A percentile compares a stretch with the other conserved stretches of the same genome.
Conservation (phyloP, 2,888 invertebrate species). For the Agriotes lineatus region DNA sequence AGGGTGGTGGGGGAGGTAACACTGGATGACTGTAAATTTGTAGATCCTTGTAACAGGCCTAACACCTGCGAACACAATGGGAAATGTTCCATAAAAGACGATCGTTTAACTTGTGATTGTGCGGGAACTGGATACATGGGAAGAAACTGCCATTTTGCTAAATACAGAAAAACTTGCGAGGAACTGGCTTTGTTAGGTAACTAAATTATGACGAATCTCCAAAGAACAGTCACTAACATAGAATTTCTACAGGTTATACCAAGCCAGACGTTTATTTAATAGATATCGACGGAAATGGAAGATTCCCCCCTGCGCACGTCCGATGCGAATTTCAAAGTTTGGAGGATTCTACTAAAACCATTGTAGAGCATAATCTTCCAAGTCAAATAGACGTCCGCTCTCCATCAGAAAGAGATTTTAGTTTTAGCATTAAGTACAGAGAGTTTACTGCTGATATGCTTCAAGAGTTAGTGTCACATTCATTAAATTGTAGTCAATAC, state of each 20-base stretch:
- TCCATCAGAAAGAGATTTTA: constrained; percentile 82
- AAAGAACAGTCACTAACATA: not conserved
- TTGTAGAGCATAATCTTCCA: constrained; percentile 91
- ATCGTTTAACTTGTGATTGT: constrained; percentile 90
- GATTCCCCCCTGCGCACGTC: constrained; percentile 91
- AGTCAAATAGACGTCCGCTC: constrained; percentile 91
- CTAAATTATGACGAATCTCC: not conserved
- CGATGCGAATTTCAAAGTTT: constrained; percentile 92
- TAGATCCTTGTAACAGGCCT: constrained; percentile 89
- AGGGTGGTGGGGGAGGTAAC: constrained; percentile 90
- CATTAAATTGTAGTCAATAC: constrained; percentile 88
- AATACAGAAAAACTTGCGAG: constrained; percentile 92
- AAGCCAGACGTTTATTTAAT: constrained; percentile 92
- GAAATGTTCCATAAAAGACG: constrained; percentile 89
- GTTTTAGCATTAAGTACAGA: constrained; percentile 86
- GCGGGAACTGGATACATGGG: constrained; percentile 92
- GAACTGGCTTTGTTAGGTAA: constrained; percentile 84
- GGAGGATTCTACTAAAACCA: constrained; percentile 87
- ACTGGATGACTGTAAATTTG: constrained; percentile 89
- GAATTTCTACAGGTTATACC: constrained; percentile 73
- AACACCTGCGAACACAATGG: constrained; percentile 95
- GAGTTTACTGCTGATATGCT: constrained; percentile 93
- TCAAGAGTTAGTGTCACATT: constrained; percentile 90
- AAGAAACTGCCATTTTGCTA: constrained; percentile 94
- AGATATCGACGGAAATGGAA: constrained; percentile 94